A percentile compares a stretch with the other conserved stretches of the same genome.
phyloP scores from a whole-genome alignment of 2,113 vertebrate genomes.

The Chloebia gouldiae region DNA sequence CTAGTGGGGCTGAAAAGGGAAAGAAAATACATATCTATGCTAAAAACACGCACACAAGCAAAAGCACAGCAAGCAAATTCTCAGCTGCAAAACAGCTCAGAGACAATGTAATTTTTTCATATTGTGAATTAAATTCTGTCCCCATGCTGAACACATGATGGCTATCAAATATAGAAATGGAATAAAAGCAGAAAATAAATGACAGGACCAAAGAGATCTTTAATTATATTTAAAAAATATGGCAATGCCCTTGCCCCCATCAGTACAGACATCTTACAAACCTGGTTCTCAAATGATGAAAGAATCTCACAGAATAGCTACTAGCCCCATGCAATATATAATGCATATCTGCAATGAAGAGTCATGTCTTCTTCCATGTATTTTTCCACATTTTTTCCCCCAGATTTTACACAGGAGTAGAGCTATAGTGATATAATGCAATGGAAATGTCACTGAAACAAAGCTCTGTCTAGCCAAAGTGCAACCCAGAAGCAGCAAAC shows the following conservation, averaged over 20 bases:
- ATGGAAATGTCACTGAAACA: not conserved
- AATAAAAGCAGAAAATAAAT: not conserved
- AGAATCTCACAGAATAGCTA: not conserved
- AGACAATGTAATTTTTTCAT: not conserved
- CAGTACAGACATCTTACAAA: not conserved
- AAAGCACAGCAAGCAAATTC: not conserved
- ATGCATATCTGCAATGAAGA: not conserved
- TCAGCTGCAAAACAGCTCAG: not conserved
- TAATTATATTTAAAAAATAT: not conserved
- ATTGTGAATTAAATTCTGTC: not conserved
- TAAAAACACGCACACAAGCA: not conserved
- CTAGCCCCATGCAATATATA: not conserved
- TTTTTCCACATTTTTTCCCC: not conserved
- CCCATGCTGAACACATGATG: not conserved
- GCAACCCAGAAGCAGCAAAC: not conserved
- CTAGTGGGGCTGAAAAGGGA: not conserved
- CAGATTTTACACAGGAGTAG: not conserved
- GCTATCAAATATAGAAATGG: not conserved
- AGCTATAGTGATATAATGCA: not conserved
- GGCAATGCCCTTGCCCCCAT: accelerated
- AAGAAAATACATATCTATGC: not conserved
- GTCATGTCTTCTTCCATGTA: not conserved
- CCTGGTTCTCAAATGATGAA: not conserved
- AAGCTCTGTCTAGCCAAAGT: not conserved
- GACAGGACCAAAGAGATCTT: not conserved